Percentiles rank a stretch among this genome's conserved stretches.
Evolutionary conservation across 2,888 invertebrate species (phyloP).

Genomic region (Cephus pulcher): DNA sequence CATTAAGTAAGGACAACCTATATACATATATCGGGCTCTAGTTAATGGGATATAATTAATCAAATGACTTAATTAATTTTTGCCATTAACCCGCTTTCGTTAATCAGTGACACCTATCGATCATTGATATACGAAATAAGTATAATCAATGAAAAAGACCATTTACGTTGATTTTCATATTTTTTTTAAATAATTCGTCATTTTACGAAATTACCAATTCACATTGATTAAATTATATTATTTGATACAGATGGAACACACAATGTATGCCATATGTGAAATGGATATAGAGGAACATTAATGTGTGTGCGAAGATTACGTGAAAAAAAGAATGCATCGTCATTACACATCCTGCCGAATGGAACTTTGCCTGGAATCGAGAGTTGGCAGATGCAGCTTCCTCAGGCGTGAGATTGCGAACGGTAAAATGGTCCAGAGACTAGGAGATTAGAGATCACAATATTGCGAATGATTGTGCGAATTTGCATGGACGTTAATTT

Average conservation of each 20-base stretch:
- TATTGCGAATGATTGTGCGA: conserved; percentile 1
- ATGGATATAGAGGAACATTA: not conserved
- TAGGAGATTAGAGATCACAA: too few species aligned
- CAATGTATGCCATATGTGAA: not conserved
- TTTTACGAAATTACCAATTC: not conserved
- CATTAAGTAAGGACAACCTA: not conserved
- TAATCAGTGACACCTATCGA: not conserved
- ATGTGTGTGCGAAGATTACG: not conserved
- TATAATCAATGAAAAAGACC: not conserved
- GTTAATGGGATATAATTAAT: not conserved
- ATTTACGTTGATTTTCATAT: not conserved
- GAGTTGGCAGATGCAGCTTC: too few species aligned
- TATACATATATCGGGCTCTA: not conserved
- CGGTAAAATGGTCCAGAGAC: too few species aligned
- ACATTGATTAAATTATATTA: not conserved
- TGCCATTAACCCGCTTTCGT: not conserved
- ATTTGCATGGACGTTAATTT: conserved; percentile 36
- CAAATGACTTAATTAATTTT: not conserved
- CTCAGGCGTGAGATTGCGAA: too few species aligned
- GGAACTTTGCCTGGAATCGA: too few species aligned
- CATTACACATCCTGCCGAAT: too few species aligned
- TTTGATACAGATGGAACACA: not conserved
- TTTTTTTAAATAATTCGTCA: not conserved
- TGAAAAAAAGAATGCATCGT: too few species aligned
- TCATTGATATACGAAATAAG: not conserved